phyloP scores from a whole-genome alignment of 2,113 vertebrate genomes.

The Cnemophilus loriae region DNA sequence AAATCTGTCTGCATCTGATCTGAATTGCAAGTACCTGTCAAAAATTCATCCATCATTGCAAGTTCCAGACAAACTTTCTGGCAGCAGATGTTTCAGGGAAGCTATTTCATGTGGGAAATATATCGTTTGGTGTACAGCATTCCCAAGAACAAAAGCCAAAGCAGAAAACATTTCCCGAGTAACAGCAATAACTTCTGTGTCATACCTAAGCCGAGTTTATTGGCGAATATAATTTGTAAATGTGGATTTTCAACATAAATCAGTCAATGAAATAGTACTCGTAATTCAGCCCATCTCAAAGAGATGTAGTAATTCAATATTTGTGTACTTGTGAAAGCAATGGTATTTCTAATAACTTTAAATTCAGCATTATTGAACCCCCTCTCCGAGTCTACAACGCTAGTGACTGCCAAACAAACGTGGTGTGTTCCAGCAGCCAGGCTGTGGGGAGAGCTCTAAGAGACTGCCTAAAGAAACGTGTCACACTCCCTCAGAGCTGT shows the following conservation, averaged over 20 bases:
- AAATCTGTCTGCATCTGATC: slow-evolving; percentile 80
- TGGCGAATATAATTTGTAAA: slow-evolving; percentile 28
- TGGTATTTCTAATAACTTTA: neutral
- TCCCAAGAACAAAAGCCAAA: slow-evolving; percentile 55
- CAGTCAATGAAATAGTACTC: neutral
- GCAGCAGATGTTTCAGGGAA: slow-evolving; percentile 74
- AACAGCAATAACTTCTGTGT: slow-evolving; percentile 9
- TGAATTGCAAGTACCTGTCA: slow-evolving; percentile 82
- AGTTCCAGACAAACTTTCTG: slow-evolving; percentile 73
- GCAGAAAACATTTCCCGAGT: slow-evolving; percentile 43
- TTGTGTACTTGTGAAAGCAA: neutral
- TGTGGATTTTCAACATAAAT: neutral
- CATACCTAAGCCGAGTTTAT: neutral
- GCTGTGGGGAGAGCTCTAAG: neutral
- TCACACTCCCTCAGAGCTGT: neutral
- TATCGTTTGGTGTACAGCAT: slow-evolving; percentile 45
- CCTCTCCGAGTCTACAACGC: neutral
- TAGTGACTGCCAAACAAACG: neutral
- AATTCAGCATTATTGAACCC: neutral
- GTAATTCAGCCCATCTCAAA: neutral
- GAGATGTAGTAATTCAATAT: neutral
- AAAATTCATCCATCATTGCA: slow-evolving; percentile 77
- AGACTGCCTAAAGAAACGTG: neutral
- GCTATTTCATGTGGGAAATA: slow-evolving; percentile 62
- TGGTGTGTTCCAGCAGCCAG: neutral